phyloP scores from a whole-genome alignment of 2,888 invertebrate genomes.

The Seira ritae region DNA sequence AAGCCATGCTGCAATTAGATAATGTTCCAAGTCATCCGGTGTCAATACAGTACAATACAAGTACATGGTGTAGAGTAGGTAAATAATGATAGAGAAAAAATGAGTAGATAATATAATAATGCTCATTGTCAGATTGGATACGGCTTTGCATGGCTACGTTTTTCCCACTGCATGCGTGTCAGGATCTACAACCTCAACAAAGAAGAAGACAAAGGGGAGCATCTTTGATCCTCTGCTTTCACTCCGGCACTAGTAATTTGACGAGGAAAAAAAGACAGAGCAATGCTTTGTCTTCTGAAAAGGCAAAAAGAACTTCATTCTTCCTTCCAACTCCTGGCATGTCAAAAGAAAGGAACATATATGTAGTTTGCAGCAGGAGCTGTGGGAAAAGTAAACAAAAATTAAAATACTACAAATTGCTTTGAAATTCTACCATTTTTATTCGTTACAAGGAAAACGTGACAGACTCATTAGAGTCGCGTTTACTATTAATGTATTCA shows the following conservation, averaged over 20 bases:
- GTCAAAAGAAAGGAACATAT: background rate
- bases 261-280: background rate
- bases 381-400: background rate
- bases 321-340: background rate
- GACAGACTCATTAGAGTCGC: background rate
- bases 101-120: background rate
- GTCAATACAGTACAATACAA: background rate
- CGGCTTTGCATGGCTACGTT: background rate
- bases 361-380: background rate
- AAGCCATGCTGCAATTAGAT: background rate
- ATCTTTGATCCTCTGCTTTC: conserved; percentile 8
- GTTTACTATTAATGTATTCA: no score
- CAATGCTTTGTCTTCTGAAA: background rate
- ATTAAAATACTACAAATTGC: background rate
- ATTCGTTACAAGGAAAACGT: background rate
- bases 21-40: no score
- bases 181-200: background rate
- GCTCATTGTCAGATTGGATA: background rate
- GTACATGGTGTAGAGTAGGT: no score
- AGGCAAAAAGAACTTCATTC: background rate
- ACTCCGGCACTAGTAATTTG: background rate
- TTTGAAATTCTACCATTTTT: background rate
- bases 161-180: background rate
- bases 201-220: background rate
- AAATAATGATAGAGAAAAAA: background rate